phyloP scores from a whole-genome alignment of 1,140 invertebrate species.

The Uloborus diversus region DNA sequence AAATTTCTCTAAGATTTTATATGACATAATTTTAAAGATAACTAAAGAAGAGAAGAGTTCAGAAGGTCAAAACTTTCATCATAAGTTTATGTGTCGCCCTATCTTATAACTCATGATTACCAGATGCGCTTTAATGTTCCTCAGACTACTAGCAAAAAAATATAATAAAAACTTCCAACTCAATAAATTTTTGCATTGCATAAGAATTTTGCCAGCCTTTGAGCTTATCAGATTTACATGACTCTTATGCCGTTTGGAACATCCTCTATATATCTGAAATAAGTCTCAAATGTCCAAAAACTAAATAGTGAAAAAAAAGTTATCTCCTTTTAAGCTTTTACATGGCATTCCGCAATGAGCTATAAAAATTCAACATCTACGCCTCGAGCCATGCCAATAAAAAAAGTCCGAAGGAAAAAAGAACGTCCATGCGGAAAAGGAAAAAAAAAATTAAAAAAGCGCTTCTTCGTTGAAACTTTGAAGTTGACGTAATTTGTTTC shows the following conservation, averaged over 20 bases:
- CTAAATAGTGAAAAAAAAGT: background rate
- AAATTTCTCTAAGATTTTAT: background rate
- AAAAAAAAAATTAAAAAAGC: conserved; percentile 22
- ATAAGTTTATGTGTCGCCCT: too few species aligned
- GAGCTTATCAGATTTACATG: background rate
- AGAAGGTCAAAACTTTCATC: too few species aligned
- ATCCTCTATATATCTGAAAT: too few species aligned
- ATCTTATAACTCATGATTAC: too few species aligned
- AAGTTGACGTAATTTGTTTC: conserved; percentile 9
- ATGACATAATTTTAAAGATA: background rate
- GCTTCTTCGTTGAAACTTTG: background rate
- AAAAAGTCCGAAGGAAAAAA: background rate
- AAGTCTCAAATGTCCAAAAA: background rate
- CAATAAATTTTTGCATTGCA: too few species aligned
- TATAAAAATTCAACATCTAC: conserved; percentile 12
- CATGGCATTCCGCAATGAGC: background rate
- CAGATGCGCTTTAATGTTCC: too few species aligned
- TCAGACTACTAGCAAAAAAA: too few species aligned
- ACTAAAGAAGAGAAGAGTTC: background rate
- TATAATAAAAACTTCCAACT: too few species aligned
- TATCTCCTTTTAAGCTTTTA: background rate
- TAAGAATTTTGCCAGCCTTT: background rate
- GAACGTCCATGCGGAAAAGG: background rate
- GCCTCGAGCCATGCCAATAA: background rate
- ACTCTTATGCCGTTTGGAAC: background rate